Base-by-base conservation (phyloP, 2,888 invertebrate species). In the Panzeria rudis region DNA sequence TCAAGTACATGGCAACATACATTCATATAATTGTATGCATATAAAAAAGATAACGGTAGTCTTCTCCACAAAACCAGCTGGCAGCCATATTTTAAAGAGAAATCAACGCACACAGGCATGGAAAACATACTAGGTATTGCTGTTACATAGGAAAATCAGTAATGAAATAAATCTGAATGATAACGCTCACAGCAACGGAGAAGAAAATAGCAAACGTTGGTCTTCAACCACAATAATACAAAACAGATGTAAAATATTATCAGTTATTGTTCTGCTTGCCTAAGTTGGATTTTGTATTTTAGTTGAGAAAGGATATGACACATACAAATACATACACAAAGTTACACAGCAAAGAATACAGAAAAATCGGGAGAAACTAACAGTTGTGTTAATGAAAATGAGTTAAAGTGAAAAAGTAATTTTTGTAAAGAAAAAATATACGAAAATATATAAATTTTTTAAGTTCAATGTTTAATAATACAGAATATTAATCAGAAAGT, bases 231-330 rank as follows among this genome's bases (percentile, higher is more conserved):
- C 35, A 35, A 7, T 23, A 50, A 76, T 71, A 72, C 38, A 76
- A 62, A 56, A 35, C 69, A 69, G 35, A 75, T 76, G 78, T 52
- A 75, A 75, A 64, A 8, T 76, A 80, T 61, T 29, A 77, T 59
- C 50, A 68, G 50, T 59, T 78, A 77, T 47, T 61, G 68, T 78
- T 82, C 23, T 71, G 47, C 64, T 71, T 56, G 59, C 29, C 69
- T 38, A 69, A 76, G 44, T 76, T 80, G 56, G 17, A 56, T 41
- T 56, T 73, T 56, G 3, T 64, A 44, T 71, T 85, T 82, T 41
- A 50, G 59, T 82, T 79, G 78, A 61, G 75, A 82, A 78, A 85
- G 85, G 82, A 85, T 82, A 79, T 76, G 61, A 75, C 64, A 84
- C 54, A 73, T 47, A 32, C 77, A 71, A 83, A 47, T n/a, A 59